Evolutionary conservation across 92 coral and sea anemone species (phyloP), one percentile per base, ranked within the genome.

Genomic region (Parazoanthus swiftii): DNA sequence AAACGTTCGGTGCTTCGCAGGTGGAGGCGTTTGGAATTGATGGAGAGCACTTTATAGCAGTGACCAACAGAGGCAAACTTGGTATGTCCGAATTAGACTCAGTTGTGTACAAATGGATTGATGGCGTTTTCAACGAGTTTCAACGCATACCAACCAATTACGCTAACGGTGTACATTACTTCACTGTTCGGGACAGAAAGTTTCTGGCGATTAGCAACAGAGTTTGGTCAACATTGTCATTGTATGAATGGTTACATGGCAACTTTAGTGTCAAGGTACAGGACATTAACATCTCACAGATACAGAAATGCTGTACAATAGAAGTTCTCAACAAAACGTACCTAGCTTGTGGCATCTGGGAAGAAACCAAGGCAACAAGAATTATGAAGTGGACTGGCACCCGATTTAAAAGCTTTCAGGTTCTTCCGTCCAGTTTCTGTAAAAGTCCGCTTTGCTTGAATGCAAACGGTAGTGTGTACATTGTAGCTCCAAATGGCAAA

Each of bases 201-300:
- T 26, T 74, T 35, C 20, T 74, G 18, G 77, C 44, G 0, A 26
- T 74, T 11, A 35, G 39, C 18, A 74, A 74, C 42, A 26, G 6
- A 18, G 77, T 15, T 6, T 74, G 20, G 39, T 1, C 15, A 29
- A 35, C 7, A 10, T 36, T 74, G n/a, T 35, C 77, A 74, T 13
- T 74, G 39, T 74, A 74, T 33, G 77, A 74, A 33, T 74, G 77
- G 77, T 8, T 74, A 33, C 2, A 74, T 29, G 77, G 77, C 77
- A 74, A 20, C 3, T 74, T 74, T 74, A 35, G 77, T 3, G 21
- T 74, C 15, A 26, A 74, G 11, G 18, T 74, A 26, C 39, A 74
- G 10, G 20, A 35, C 4, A 33, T 74, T 74, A 1, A 2, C 0
- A 74, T 74, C 4, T 2, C 1, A 33, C 8, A 36, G 13, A 14